phyloP scores from a whole-genome alignment of 35 echinoderm and acorn worm species.

The Ophioderma brevispina region DNA sequence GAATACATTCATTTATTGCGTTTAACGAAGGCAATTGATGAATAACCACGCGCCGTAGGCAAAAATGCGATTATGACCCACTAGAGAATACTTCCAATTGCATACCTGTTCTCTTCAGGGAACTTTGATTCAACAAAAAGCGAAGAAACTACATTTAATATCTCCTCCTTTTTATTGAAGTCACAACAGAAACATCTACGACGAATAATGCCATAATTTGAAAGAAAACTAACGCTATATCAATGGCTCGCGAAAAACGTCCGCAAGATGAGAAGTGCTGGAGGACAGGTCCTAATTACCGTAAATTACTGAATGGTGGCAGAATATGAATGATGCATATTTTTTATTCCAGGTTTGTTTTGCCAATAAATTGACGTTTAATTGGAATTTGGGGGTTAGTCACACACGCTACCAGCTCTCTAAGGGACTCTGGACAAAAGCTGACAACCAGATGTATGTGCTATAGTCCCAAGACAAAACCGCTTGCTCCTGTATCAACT shows the following conservation, averaged over 20 bases:
- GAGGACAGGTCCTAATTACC: background rate
- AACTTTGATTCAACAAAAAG: background rate
- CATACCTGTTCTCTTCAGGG: background rate
- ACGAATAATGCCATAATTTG: background rate
- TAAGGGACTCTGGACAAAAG: background rate
- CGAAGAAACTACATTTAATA: background rate
- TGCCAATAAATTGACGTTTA: background rate
- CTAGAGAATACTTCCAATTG: background rate
- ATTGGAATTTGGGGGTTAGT: background rate
- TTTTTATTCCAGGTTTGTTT: background rate
- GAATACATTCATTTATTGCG: no score
- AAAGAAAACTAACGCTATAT: background rate
- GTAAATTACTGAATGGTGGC: background rate
- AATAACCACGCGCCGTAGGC: background rate
- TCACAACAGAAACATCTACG: background rate
- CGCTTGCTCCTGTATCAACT: background rate
- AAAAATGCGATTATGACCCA: constrained; percentile 1
- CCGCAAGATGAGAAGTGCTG: background rate
- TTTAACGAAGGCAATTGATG: background rate
- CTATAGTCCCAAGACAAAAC: background rate
- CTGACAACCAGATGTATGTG: background rate
- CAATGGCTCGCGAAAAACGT: background rate
- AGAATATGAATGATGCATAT: background rate
- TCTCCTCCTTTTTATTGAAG: background rate
- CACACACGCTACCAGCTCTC: background rate